phyloP scores from a whole-genome alignment of 2,797 vertebrate genomes.

The Brotogeris chrysoptera region DNA sequence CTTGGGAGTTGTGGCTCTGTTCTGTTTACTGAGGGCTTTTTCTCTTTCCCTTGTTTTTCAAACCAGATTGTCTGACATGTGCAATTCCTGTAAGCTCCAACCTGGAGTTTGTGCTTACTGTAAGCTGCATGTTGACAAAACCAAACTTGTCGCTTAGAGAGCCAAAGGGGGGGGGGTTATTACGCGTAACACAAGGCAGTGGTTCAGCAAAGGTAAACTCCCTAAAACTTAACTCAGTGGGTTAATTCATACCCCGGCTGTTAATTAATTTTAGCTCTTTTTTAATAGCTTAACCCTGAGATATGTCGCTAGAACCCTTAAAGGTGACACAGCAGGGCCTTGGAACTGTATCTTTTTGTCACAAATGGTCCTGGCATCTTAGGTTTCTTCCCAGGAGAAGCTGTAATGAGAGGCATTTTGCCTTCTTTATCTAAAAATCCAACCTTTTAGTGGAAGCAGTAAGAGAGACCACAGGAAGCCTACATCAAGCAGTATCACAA shows the following conservation, averaged over 20 bases:
- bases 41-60: too few species aligned
- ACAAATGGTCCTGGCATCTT: neutral
- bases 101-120: neutral
- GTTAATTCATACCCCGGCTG: neutral
- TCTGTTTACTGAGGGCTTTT: neutral
- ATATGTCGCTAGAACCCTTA: neutral
- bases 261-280: neutral
- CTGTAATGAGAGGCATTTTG: neutral
- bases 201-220: neutral
- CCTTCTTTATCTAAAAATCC: neutral
- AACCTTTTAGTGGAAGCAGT: neutral
- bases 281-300: neutral
- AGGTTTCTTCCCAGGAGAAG: neutral
- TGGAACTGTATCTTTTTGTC: neutral
- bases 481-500: neutral
- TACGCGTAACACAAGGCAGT: neutral
- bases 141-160: neutral
- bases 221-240: neutral
- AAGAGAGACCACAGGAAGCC: neutral
- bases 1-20: neutral
- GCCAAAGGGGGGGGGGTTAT: neutral
- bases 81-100: neutral
- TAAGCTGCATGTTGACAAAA: neutral
- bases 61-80: neutral
- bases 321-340: neutral